A percentile compares a stretch with the other conserved stretches of the same genome.
Conservation (phyloP, 1,140 invertebrate genomes). For the Daktulosphaira vitifoliae region DNA sequence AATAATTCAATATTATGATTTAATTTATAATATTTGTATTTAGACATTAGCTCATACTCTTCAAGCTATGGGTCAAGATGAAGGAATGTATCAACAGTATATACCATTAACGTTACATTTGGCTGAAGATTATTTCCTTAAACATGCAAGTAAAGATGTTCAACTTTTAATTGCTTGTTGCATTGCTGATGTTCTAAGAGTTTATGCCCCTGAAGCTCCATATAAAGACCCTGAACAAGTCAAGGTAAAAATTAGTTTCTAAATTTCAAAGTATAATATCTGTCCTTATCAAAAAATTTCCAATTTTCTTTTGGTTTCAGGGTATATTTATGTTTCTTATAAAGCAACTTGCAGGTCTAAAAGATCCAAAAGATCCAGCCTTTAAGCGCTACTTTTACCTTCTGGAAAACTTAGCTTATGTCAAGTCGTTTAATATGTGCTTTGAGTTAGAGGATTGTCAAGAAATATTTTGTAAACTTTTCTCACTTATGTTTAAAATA, state of each 20-base stretch:
- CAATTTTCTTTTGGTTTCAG: too few species aligned
- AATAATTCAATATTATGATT: too few species aligned
- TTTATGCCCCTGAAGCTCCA: slow-evolving; percentile 97
- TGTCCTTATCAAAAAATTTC: background rate
- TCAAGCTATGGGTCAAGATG: slow-evolving; percentile 93
- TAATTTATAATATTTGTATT: slow-evolving; percentile 6
- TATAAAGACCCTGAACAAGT: slow-evolving; percentile 92
- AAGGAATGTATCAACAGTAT: slow-evolving; percentile 85
- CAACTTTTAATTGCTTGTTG: slow-evolving; percentile 91
- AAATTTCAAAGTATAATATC: slow-evolving; percentile 24
- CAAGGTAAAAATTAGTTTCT: slow-evolving; percentile 48
- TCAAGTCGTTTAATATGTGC: slow-evolving; percentile 98
- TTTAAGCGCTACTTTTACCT: slow-evolving; percentile 97
- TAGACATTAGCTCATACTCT: slow-evolving; percentile 81
- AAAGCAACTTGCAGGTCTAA: slow-evolving; percentile 83
- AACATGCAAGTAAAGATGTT: slow-evolving; percentile 85
- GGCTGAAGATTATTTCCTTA: slow-evolving; percentile 84
- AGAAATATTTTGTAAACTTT: slow-evolving; percentile 89
- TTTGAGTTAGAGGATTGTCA: slow-evolving; percentile 95
- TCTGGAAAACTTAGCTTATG: slow-evolving; percentile 90
- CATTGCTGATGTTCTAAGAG: slow-evolving; percentile 90
- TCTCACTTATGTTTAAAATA: slow-evolving; percentile 92
- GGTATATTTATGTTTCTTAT: slow-evolving; percentile 94
- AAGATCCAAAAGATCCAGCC: slow-evolving; percentile 92
- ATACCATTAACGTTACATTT: slow-evolving; percentile 88